Conservation (phyloP, 2,113 vertebrate species). For the Perognathus longimembris region DNA sequence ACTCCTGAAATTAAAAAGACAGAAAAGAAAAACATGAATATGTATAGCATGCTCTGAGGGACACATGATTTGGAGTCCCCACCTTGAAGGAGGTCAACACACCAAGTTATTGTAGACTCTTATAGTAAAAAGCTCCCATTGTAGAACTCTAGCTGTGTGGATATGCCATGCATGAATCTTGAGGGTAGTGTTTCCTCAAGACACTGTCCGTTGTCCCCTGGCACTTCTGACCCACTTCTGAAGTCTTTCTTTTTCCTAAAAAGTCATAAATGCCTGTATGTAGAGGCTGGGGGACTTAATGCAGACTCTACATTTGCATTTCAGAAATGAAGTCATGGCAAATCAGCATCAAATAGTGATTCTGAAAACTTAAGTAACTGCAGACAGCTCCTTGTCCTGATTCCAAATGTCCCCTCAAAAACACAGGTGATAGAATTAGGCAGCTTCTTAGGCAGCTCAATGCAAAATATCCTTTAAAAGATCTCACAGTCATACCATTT, state of each 20-base stretch:
- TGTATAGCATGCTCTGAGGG: accelerated
- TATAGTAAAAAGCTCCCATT: background rate
- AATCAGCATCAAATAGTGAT: background rate
- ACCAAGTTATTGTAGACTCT: background rate
- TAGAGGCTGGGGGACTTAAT: background rate
- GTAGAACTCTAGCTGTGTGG: accelerated
- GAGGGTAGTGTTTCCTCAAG: background rate
- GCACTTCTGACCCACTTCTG: background rate
- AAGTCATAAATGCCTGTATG: background rate
- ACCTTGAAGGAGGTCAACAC: too few relatives aligned
- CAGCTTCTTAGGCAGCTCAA: background rate
- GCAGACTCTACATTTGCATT: background rate
- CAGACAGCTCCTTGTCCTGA: background rate
- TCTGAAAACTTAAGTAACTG: background rate
- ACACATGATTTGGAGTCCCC: accelerated
- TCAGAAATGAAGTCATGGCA: background rate
- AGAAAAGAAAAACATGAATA: background rate
- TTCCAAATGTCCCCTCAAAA: background rate
- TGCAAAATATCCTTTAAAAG: background rate
- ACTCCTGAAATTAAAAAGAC: background rate
- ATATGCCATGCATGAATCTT: too few relatives aligned
- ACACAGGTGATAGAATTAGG: background rate
- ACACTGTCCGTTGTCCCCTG: background rate
- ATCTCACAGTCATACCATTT: background rate
- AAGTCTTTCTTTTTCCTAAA: background rate